A percentile compares a stretch with the other conserved stretches of the same genome.
phyloP scores from a whole-genome alignment of 2,888 invertebrate species.

The Andrena fulva region DNA sequence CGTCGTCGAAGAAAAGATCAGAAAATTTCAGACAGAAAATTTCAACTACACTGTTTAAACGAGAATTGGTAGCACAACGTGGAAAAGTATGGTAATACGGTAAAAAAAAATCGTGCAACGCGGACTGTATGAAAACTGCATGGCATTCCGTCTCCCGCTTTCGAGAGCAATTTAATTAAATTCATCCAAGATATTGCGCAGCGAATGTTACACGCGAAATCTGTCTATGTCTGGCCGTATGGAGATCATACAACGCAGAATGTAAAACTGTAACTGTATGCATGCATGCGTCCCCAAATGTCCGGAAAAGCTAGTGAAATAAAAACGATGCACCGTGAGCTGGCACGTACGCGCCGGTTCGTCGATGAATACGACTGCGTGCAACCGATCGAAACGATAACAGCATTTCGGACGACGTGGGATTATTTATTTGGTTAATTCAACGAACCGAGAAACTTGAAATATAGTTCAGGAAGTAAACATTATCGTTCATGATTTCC shows the following conservation, averaged over 20 bases:
- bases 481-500: neutral
- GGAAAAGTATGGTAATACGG: neutral
- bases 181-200: neutral
- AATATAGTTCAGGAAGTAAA: neutral
- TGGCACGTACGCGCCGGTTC: neutral
- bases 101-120: neutral
- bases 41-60: neutral
- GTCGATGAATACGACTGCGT: neutral
- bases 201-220: neutral
- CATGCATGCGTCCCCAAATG: neutral
- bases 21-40: neutral
- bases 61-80: neutral
- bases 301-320: neutral
- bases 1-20: neutral
- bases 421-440: constrained; percentile 16
- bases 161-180: constrained; percentile 6
- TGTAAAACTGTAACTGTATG: constrained; percentile 2
- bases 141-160: neutral
- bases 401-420: neutral
- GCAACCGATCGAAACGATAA: constrained; percentile 6
- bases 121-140: neutral
- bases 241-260: neutral
- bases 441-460: constrained; percentile 13
- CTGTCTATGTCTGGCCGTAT: neutral
- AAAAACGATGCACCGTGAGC: neutral